Conservation (phyloP, 30 jellyfish, hydroid and myxozoan species). For the Hydractinia symbiolongicarpus region DNA sequence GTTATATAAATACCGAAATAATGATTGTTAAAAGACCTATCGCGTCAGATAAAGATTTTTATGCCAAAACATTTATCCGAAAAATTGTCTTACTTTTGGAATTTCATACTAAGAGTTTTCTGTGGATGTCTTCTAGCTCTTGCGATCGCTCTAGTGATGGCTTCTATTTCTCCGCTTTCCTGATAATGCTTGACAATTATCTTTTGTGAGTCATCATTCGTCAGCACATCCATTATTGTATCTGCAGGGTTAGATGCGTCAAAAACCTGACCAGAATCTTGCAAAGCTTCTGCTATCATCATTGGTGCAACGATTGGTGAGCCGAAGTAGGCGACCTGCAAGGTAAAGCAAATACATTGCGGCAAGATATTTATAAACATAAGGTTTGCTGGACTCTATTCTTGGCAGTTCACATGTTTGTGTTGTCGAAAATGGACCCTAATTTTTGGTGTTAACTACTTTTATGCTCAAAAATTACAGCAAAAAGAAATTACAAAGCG, state of each 20-base stretch:
- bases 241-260: constrained; percentile 96
- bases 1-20: no score
- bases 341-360: background rate
- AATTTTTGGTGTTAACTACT: no score
- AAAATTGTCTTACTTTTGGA: constrained; percentile 43
- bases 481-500: background rate
- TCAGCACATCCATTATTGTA: constrained; percentile 84
- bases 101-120: constrained; percentile 75
- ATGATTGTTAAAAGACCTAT: no score
- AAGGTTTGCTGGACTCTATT: background rate
- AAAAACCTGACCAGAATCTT: constrained; percentile 61
- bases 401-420: no score
- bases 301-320: constrained; percentile 91
- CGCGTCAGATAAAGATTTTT: no score
- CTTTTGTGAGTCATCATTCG: constrained; percentile 52
- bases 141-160: constrained; percentile 53
- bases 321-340: constrained; percentile 79
- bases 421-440: no score
- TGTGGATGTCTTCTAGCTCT: constrained; percentile 65
- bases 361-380: background rate
- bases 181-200: constrained; percentile 59
- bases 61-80: no score
- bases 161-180: constrained; percentile 83
- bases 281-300: constrained; percentile 81
- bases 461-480: no score